Conservation (phyloP, 2,113 vertebrate species). For the Seriola dumerili region DNA sequence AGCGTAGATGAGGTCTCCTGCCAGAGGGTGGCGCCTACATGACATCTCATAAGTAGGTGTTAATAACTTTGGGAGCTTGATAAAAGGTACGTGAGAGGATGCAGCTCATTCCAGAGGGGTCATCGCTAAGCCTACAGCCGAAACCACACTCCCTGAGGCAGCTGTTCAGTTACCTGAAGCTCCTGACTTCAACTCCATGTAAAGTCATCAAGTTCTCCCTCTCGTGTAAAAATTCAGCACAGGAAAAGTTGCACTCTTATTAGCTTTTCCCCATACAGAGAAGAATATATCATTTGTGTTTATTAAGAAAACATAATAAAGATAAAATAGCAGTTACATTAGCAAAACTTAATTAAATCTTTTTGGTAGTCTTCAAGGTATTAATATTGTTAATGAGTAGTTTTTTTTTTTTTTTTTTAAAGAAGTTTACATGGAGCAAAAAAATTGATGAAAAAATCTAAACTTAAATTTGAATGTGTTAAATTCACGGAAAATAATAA, state of each 20-base stretch:
- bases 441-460: background rate
- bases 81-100: slow-evolving; percentile 35
- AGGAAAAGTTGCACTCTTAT: background rate
- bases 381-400: background rate
- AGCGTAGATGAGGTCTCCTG: slow-evolving; percentile 52
- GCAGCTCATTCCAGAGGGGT: slow-evolving; percentile 34
- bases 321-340: too few relatives aligned
- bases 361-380: background rate
- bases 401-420: background rate
- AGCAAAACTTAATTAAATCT: background rate
- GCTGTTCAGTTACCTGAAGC: slow-evolving; percentile 31
- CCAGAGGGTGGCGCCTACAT: slow-evolving; percentile 82
- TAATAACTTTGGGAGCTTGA: slow-evolving; percentile 49
- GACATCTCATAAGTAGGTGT: slow-evolving; percentile 61
- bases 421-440: background rate
- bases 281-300: background rate
- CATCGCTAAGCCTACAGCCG: slow-evolving; percentile 11
- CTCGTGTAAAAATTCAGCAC: background rate
- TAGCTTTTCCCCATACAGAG: background rate
- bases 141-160: background rate
- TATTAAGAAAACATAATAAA: background rate
- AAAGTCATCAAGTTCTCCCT: slow-evolving; percentile 2
- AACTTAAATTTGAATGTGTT: background rate
- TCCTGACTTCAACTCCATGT: background rate
- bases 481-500: background rate